Base-by-base conservation (phyloP, 2,888 invertebrate genomes). In the Stenolophus ochropezus region DNA sequence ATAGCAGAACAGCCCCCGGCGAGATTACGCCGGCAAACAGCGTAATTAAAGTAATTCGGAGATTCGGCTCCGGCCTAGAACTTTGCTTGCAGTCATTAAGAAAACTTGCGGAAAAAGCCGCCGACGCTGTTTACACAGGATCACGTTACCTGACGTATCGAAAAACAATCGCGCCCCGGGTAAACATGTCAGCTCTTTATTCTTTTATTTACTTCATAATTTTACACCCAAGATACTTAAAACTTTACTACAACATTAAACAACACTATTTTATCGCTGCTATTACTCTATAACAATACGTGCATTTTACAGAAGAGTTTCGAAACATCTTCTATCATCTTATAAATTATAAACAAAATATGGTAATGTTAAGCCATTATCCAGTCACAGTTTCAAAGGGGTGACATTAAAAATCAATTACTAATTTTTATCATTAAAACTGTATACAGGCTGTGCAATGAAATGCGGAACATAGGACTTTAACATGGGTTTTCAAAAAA, bases 41-140 rank as follows among this genome's bases (percentile, higher is more conserved):
- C 77, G 65, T 77, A 77, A 77, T 77, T 77, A 77, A 77, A 77
- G 65, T 77, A 77, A 65, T 65, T 58, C 61, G 33, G 16, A 56
- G 58, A 58, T 56, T 27, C 76, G 49, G 42, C 11, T 14, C 25
- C 20, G 18, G 33, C 20, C 27, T 27, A 21, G 56, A 73, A 73
- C 51, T 75, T 75, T 56, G 53, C 51, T 51, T 75, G 53, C 75
- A 75, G 53, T 75, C 75, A 75, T 75, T 75, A 75, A 53, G 53
- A 75, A 75, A 75, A 53, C 71, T 42, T 42, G 42, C 0, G 16
- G 65, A 65, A 65, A 65, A 65, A 51, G 21, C 49, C 56, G 56
- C 56, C 20, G 20, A 11, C 20, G 14, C 23, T 65, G 65, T 65
- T 65, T 65, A 65, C 65, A 65, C 1, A 23, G n/a, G 16, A 61